Percentiles rank a stretch among this genome's conserved stretches.
Evolutionary conservation across 2,113 vertebrate genomes (phyloP).

Genomic region (Fregetta grallaria): DNA sequence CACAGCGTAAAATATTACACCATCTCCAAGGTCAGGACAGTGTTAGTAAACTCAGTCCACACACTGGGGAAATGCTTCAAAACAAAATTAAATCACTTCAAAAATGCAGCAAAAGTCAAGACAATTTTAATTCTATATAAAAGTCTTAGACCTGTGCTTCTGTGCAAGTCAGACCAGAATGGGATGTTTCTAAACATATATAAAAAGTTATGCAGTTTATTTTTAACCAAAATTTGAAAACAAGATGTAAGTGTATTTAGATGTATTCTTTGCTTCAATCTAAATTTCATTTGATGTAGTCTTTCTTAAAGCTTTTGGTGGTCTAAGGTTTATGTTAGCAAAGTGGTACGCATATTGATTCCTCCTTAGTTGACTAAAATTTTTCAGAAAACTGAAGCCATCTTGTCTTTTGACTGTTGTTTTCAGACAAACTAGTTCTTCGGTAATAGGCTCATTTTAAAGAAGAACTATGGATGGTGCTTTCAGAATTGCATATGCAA

Average conservation of each 20-base stretch:
- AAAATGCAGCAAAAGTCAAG: not conserved
- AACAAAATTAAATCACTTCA: not conserved
- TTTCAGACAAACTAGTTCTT: not conserved
- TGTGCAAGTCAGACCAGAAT: not conserved
- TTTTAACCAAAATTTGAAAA: not conserved
- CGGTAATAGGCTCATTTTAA: not conserved
- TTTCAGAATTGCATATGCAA: not conserved
- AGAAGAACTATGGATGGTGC: not conserved
- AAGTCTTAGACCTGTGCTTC: not conserved
- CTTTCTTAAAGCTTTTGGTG: not conserved
- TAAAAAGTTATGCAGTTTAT: not conserved
- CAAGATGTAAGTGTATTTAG: not conserved
- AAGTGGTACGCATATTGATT: not conserved
- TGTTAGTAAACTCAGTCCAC: not conserved
- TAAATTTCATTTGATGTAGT: not conserved
- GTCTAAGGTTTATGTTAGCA: not conserved
- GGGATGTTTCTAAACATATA: not conserved
- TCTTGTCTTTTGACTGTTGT: not conserved
- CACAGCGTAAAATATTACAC: slow-evolving; percentile 52
- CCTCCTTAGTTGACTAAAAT: not conserved
- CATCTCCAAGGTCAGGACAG: slow-evolving; percentile 10
- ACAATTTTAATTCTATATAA: not conserved
- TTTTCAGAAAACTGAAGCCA: not conserved
- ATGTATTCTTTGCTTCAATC: not conserved
- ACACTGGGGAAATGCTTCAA: not conserved